Evolutionary conservation across 2,888 invertebrate genomes (phyloP), one percentile per base, ranked within the genome.

Genomic region (Morpho helenor): DNA sequence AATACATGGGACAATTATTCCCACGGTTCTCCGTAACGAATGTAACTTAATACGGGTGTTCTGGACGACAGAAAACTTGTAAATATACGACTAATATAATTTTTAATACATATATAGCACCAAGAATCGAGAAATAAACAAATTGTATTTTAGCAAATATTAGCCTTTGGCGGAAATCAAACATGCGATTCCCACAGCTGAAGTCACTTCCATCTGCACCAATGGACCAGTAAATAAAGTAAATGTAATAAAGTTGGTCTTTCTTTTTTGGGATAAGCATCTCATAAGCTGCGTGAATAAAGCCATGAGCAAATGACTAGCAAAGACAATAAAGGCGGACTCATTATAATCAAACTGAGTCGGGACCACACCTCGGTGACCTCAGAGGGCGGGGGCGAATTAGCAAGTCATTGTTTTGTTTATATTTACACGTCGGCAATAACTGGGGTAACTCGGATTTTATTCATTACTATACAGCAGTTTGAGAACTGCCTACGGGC

Each of bases 331-430:
- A 61, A 61, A 57, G 53, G 54, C 53, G 53, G 59, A 56, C 62
- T 62, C 62, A 62, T 62, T 62, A 62, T 59, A 62, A 65, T 66
- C 61, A 66, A 59, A 57, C 65, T 59, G 59, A 54, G 59, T 22
- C 61, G 70, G 61, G 57, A 68, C 82, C 85, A 73, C 85, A 76
- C 86, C 85, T 81, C 68, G 62, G 72, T 84, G 86, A 84, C 84
- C 82, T 85, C 82, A 79, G 68, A 68, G 70, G 73, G 73, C 72
- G 67, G 71, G 69, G 74, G 77, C 69, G 75, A 85, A 87, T 87
- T 84, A 85, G 83, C 86, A 72, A 88, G 81, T 89, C 89, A 89
- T 84, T 87, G 86, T 87, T 88, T 86, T 87, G 85, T 82, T 87
- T 87, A 86, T 84, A 87, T 87, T 88, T 87, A 87, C 87, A 87